These are phyloP conservation scores for Caenorhabditis briggsae DNA, from an alignment of 1,140 invertebrate genomes.

Conservation along the genomic window DNA sequence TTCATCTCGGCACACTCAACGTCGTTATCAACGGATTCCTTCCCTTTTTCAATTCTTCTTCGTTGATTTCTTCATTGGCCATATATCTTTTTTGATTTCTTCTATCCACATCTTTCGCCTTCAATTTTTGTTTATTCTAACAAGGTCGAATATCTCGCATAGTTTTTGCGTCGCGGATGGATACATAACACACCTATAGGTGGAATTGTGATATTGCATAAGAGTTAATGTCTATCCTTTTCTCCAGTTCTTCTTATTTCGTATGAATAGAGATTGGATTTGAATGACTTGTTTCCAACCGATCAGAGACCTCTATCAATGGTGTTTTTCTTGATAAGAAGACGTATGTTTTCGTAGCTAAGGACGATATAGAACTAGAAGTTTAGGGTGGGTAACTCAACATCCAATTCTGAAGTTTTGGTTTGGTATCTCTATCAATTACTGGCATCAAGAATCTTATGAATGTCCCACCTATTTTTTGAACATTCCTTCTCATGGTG, in stretches of 20 bases:
- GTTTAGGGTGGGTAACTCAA: no score
- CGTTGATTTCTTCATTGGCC: conserved; percentile 46
- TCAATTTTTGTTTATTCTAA: conserved; percentile 59
- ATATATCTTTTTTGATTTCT: conserved; percentile 45
- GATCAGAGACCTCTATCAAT: conserved; percentile 8
- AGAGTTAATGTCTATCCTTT: background rate
- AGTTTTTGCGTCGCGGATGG: conserved; percentile 42
- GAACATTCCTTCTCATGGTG: no score
- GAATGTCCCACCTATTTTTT: no score
- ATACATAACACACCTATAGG: background rate
- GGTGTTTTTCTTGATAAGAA: background rate
- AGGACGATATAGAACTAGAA: no score
- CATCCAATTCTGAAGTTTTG: no score
- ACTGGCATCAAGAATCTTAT: no score
- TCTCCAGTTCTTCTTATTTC: background rate
- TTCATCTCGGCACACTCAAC: conserved; percentile 15
- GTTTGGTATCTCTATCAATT: no score
- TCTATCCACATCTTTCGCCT: background rate
- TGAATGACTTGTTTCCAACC: background rate
- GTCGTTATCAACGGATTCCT: conserved; percentile 39
- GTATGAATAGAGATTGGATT: conserved; percentile 30
- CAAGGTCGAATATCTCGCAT: conserved; percentile 27
- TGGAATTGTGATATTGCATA: background rate
- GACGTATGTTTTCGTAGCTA: background rate
- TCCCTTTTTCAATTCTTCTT: conserved; percentile 4